phyloP scores from a whole-genome alignment of 2,113 vertebrate species.

The Neotoma lepida region DNA sequence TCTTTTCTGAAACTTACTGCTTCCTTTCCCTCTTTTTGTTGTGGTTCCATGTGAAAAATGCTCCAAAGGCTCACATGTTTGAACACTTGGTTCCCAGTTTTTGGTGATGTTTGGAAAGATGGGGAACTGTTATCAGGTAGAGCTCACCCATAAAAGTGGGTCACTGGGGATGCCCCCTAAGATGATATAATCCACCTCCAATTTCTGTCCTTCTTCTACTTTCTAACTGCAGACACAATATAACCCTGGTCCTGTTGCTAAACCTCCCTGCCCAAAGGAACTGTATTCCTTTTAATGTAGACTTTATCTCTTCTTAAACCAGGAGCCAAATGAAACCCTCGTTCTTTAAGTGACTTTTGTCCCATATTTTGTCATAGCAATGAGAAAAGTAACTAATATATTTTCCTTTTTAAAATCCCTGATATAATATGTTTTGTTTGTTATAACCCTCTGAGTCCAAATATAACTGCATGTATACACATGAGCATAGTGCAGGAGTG shows the following conservation, averaged over 20 bases:
- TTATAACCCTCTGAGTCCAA: not conserved
- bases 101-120: not conserved
- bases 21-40: not conserved
- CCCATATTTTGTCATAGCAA: not conserved
- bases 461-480: not conserved
- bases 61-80: not conserved
- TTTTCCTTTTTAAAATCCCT: not conserved
- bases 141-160: not conserved
- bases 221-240: not conserved
- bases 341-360: not conserved
- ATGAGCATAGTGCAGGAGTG: not conserved
- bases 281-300: not conserved
- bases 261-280: not conserved
- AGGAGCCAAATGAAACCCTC: not conserved
- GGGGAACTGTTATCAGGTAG: not conserved
- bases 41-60: not conserved
- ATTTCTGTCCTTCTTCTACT: not conserved
- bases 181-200: not conserved
- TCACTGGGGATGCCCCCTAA: not conserved
- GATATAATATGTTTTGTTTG: not conserved
- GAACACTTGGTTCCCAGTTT: not conserved
- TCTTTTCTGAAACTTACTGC: not conserved
- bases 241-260: not conserved
- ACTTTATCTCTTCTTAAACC: not conserved
- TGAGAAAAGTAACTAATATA: not conserved